Base-by-base conservation (phyloP, 1,140 invertebrate species). In the Leptinotarsa undecemlineata region DNA sequence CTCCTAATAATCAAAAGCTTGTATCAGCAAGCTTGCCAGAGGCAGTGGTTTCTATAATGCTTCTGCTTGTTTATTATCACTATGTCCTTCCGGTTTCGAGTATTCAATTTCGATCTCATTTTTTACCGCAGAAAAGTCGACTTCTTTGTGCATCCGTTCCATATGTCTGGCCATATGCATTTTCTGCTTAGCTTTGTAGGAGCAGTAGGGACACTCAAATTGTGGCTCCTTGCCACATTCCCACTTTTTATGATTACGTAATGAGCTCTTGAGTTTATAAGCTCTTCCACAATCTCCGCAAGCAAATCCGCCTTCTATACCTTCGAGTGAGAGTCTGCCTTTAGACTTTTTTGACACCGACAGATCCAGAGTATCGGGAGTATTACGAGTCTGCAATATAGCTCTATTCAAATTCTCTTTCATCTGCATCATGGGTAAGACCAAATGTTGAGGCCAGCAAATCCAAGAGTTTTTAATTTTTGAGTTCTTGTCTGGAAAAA, bases 81-180 rank as follows among this genome's bases (percentile, higher is more conserved):
- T 57, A 57, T 17, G 15, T 57, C n/a, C 51, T 15, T 19, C 6
- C n/a, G n/a, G 51, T 57, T 57, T 57, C 51, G 51, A 17, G 20
- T 66, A 23, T 66, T 66, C 63, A 17, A 42, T 26, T 20, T 66
- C 57, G 19, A 21, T 51, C n/a, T 73, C 72, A 19, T n/a, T 73
- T 47, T 68, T 73, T 3, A 73, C 72, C 21, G 47, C 72, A 15
- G 72, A 73, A 68, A 48, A 57, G 47, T 76, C 74, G 17, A 63
- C 60, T n/a, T 93, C 92, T 82, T 92, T 92, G 84, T 94, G 92
- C 92, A 93, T 93, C 20, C 93, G 88, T 81, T 93, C 91, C 89
- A 93, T 91, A 84, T 94, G 93, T 62, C 92, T 89, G 51, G 90
- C 91, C 76, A 94, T 92, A 85, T 94, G 92, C 92, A 93, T 93